Evolutionary conservation across 2,888 invertebrate species (phyloP), one percentile per base, ranked within the genome.

Genomic region (Synanthedon tipuliformis): DNA sequence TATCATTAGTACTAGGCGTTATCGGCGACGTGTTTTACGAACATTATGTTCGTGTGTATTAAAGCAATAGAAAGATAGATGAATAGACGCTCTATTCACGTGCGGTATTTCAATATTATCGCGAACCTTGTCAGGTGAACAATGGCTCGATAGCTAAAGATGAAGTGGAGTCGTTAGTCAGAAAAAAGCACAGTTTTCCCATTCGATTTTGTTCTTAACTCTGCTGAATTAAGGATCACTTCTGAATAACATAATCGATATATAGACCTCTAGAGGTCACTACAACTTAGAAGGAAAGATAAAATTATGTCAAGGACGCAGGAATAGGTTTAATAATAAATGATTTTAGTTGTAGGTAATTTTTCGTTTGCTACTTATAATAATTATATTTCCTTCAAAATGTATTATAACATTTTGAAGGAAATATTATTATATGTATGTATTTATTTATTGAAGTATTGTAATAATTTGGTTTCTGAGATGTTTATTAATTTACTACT

Each of bases 91-190:
- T 68, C 72, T 66, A 80, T 80, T 77, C 75, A 74, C 65, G 69
- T 65, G 66, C 62, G 73, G 74, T 71, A 78, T 81, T 81, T 81
- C 77, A 81, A 81, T 81, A 81, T 79, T 81, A 82, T 78, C 80
- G 75, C 70, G 68, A 73, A 75, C 72, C 76, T 72, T 81, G 82
- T 78, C 82, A 81, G 69, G 64, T 71, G 75, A 79, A 82, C 80
- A 83, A 84, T 78, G 65, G 71, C 55, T 62, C 58, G 59, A 72
- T 71, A 67, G 70, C 66, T 57, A 63, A 62, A 78, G 75, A 79
- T 77, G 77, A 81, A 81, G 76, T 71, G 60, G 66, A 67, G 62
- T 78, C 74, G 74, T 80, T 76, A 80, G 69, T 69, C 59, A 66
- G 65, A 65, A 71, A 68, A 66, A 49, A 63, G 62, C 58, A 52